These are phyloP conservation scores for Phalanger gymnotis DNA, from an alignment of 2,797 vertebrate species.

Conservation along the genomic window DNA sequence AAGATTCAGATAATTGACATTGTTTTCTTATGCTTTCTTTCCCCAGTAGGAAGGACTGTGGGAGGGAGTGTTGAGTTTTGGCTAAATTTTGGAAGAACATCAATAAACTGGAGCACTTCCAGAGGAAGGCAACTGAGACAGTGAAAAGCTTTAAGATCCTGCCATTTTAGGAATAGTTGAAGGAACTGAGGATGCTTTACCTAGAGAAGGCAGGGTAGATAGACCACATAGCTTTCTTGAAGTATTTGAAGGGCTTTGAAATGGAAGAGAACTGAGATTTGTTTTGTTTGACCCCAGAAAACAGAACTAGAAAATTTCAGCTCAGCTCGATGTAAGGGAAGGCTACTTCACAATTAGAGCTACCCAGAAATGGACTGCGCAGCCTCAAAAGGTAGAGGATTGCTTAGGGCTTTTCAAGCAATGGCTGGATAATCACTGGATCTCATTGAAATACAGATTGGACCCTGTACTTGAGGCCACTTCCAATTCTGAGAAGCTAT, in stretches of 20 bases:
- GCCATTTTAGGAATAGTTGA: not conserved
- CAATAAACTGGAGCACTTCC: not conserved
- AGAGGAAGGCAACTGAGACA: not conserved
- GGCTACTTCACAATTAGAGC: not conserved
- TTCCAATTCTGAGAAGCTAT: not conserved
- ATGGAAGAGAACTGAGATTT: not conserved
- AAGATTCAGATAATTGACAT: conserved; percentile 26
- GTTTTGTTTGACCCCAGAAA: not conserved
- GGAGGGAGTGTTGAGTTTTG: not conserved
- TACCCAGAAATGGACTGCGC: not conserved
- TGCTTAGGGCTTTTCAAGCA: not conserved
- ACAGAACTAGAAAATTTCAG: not conserved
- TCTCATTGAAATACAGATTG: not conserved
- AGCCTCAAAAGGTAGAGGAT: not conserved
- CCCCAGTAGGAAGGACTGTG: conserved; percentile 21
- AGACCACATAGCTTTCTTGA: not conserved
- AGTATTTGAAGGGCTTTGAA: not conserved
- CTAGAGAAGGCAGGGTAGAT: not conserved
- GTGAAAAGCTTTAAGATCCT: not conserved
- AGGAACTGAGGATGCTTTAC: not conserved
- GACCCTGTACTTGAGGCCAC: not conserved
- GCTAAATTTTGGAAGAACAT: not conserved
- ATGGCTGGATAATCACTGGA: not conserved
- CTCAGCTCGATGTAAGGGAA: not conserved
- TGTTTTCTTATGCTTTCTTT: conserved; percentile 20